Evolutionary conservation across 2,113 vertebrate species (phyloP).

Genomic region (Garra rufa): DNA sequence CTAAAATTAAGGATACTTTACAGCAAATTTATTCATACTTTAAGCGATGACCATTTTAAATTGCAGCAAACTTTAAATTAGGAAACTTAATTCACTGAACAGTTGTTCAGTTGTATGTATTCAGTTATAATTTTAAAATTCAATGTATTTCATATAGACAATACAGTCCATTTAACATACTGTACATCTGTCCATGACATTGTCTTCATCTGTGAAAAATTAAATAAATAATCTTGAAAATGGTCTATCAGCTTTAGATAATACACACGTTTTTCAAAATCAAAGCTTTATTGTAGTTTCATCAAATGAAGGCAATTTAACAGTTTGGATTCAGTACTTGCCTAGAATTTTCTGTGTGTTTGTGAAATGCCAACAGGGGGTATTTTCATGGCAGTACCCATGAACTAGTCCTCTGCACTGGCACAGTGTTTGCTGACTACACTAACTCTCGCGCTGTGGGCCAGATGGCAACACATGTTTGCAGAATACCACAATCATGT

Average conservation of each 20-base stretch:
- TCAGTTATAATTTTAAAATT: background rate
- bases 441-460: slow-evolving; percentile 43
- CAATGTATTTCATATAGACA: background rate
- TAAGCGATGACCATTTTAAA: background rate
- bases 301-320: background rate
- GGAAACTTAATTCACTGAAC: background rate
- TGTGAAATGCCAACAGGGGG: slow-evolving; percentile 29
- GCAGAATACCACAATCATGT: slow-evolving; percentile 54
- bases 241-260: background rate
- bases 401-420: slow-evolving; percentile 38
- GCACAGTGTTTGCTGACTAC: slow-evolving; percentile 45
- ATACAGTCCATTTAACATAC: background rate
- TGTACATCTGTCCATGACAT: background rate
- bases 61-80: background rate
- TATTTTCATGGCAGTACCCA: slow-evolving; percentile 25
- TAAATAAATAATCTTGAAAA: background rate
- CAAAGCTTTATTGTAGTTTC: background rate
- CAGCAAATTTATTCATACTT: background rate
- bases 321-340: background rate
- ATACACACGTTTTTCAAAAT: background rate
- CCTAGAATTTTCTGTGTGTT: background rate
- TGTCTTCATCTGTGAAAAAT: background rate
- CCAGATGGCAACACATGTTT: slow-evolving; percentile 62
- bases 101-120: background rate
- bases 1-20: too few species aligned